Base-by-base conservation (phyloP, 2,888 invertebrate genomes). In the Cataglyphis altisquamis region DNA sequence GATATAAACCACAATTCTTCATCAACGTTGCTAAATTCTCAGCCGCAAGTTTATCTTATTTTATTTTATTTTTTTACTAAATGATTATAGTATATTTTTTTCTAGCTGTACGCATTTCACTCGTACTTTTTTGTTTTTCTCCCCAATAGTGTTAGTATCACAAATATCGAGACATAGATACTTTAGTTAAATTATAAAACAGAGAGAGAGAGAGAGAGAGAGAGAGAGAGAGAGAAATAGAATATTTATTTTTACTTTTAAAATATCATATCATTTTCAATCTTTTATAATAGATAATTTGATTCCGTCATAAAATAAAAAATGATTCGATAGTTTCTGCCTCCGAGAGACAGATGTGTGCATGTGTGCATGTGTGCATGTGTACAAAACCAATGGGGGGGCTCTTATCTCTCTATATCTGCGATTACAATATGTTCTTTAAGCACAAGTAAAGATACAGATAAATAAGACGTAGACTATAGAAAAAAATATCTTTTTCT, bases 211-310 rank as follows among this genome's bases (percentile, higher is more conserved):
- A 12, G 12, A 41, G 12, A 25, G 25, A 25, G 25, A 25, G 25
- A 25, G 25, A 25, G 21, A 21, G 25, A 25, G 25, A 25, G 25
- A 25, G 25, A 25, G 25, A 25, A 1, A 25, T 1, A 25, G 25
- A 25, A 25, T 1, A 39, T 39, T 39, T 9, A 1, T 39, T 9
- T 39, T 39, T 18, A 45, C 5, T 45, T 45, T 45, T 3, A 1
- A 52, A 8, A 52, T 15, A 70, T 32, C 10, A 0, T 3, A 32
- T 18, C 18, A 25, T 39, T 25, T 70, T 70, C 36, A 21, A 15
- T 55, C 39, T 60, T 36, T 72, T 39, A 60, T 39, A 60, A 60
- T 60, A 60, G 39, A 9, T 36, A 72, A 57, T 21, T 72, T 52
- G 10, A 52, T 21, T 0, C 8, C 36, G 57, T 72, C 36, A 39